phyloP scores from a whole-genome alignment of 2,797 vertebrate species.

The Mus caroli region DNA sequence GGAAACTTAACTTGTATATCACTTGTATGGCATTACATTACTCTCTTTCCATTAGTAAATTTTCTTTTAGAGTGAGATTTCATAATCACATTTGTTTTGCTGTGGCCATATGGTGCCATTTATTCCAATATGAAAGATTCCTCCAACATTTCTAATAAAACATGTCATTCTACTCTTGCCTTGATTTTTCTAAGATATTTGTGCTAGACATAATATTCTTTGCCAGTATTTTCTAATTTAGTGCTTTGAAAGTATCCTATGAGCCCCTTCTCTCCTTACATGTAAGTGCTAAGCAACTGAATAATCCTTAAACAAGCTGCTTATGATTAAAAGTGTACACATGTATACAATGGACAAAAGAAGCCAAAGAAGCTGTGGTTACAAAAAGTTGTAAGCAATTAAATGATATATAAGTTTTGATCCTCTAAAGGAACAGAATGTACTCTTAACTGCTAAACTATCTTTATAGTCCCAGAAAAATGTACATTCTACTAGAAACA shows the following conservation, averaged over 20 bases:
- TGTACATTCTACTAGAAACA: not conserved
- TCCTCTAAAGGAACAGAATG: not conserved
- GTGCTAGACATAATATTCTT: not conserved
- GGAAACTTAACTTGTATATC: not conserved
- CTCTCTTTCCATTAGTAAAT: not conserved
- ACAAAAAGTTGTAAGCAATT: not conserved
- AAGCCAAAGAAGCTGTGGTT: not conserved
- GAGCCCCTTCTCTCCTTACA: not conserved
- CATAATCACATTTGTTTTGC: not conserved
- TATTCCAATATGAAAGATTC: not conserved
- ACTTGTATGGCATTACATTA: not conserved
- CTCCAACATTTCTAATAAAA: not conserved
- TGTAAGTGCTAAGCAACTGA: not conserved
- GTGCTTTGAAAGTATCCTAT: not conserved
- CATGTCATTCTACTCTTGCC: not conserved
- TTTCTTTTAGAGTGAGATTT: not conserved
- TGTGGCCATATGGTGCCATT: not conserved
- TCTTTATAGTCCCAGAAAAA: not conserved
- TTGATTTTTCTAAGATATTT: not conserved
- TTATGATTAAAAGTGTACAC: not conserved
- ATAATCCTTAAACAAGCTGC: not conserved
- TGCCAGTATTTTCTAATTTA: not conserved
- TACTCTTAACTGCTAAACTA: not conserved
- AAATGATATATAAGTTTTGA: not conserved
- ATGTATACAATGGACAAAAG: too few species aligned